Conservation (phyloP, 2,113 vertebrate genomes). For the Callipepla californica region DNA sequence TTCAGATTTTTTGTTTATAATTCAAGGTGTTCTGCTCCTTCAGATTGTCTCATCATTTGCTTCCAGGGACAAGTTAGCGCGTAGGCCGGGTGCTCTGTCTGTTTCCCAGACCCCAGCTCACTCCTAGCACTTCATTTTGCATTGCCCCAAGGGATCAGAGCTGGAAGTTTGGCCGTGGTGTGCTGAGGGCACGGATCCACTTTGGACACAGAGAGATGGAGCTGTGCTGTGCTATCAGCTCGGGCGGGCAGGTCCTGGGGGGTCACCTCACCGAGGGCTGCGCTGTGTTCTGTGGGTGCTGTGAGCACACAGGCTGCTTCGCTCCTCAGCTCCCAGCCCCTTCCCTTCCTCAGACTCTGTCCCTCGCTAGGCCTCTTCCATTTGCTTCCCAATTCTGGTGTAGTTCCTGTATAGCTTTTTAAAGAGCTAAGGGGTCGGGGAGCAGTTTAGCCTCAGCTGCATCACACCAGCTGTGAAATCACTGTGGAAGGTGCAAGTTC, state of each 20-base stretch:
- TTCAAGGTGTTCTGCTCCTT: neutral
- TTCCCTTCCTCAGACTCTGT: neutral
- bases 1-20: neutral
- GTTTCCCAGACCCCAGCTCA: neutral
- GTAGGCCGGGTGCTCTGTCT: neutral
- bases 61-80: neutral
- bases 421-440: neutral
- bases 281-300: neutral
- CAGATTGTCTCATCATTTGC: neutral
- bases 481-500: neutral
- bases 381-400: neutral
- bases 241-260: neutral
- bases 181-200: neutral
- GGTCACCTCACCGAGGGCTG: neutral
- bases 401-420: neutral
- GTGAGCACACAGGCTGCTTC: neutral
- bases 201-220: neutral
- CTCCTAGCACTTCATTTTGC: neutral
- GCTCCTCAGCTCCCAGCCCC: neutral
- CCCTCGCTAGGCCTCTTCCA: neutral
- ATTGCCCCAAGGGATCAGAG: rapidly evolving
- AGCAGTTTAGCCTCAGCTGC: neutral
- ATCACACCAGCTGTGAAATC: neutral
- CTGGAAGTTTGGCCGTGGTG: rapidly evolving
- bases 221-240: rapidly evolving